Base-by-base conservation (phyloP, 2,888 invertebrate genomes). In the Drosophila histrio region DNA sequence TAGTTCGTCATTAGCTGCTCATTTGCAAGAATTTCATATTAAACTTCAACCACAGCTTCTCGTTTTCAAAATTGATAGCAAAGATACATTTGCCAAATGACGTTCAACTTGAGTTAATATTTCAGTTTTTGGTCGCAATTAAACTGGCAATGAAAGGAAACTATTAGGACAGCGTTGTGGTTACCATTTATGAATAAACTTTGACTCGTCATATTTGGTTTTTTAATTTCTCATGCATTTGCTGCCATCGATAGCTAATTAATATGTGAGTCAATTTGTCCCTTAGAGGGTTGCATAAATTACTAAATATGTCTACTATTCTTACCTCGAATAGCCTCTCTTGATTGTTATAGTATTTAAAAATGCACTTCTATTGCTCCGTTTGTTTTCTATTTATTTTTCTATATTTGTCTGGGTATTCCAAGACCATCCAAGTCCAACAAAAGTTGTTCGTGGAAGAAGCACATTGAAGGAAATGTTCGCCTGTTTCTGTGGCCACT, bases 1-100 rank as follows among this genome's bases (percentile, higher is more conserved):
- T n/a, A 63, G 52, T 49, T 52, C 4, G 17, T 54, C 74, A 79
- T 79, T 79, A 82, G 71, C 78, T 47, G 28, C 47, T 57, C 28
- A 47, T 47, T 77, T 57, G 68, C 38, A 17, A 26, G 17, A 38
- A 50, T 32, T 39, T 24, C n/a, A 58, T 50, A 32, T 41, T 19
- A n/a, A 41, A 30, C 38, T 15, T 26, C 2, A 39, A 32, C 54
- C 61, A 26, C 58, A 41, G 47, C 21, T 24, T 8, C 39, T 41
- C 46, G 36, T 28, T 30, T 59, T 4, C 30, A 38, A 57, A 57
- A 58, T 50, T 39, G 30, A 15, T 41, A 32, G 17, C 13, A 17
- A 26, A 22, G 6, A 30, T 24, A 46, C 39, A 39, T 28, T 17
- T 22, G 22, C 9, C 15, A 46, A 53, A 44, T 39, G 30, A 15